Conservation (phyloP, 2,888 invertebrate genomes). For the Geophilus truncorum region DNA sequence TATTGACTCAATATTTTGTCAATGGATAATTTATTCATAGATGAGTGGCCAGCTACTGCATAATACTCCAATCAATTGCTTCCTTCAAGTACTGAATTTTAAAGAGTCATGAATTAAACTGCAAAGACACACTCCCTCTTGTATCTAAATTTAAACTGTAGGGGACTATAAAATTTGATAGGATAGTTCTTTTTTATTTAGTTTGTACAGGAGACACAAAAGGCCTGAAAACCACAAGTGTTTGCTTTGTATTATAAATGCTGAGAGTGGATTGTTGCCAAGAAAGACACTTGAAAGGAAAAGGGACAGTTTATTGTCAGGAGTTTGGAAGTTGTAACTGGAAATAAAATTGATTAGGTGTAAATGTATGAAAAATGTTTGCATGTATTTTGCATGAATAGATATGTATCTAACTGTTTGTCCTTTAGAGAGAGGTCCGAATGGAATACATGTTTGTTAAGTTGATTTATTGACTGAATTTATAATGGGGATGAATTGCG, state of each 20-base stretch:
- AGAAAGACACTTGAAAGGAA: background rate
- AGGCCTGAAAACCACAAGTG: background rate
- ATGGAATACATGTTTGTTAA: background rate
- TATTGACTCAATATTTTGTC: background rate
- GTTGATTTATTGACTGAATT: background rate
- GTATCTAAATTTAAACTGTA: background rate
- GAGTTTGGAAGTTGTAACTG: too few relatives aligned
- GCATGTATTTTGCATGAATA: background rate
- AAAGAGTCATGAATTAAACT: slow-evolving; percentile 10
- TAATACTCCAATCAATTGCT: slow-evolving; percentile 18
- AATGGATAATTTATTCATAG: slow-evolving; percentile 8
- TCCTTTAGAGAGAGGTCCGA: background rate
- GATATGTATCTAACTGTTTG: background rate
- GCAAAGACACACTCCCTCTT: background rate
- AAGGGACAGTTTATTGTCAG: background rate
- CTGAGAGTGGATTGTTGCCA: background rate
- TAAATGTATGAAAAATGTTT: background rate
- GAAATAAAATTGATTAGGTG: background rate
- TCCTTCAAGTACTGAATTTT: background rate
- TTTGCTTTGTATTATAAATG: background rate
- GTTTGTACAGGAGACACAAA: background rate
- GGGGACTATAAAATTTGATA: slow-evolving; percentile 11
- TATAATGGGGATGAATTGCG: too few relatives aligned
- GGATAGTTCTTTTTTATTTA: background rate
- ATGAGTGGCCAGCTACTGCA: background rate